Evolutionary conservation across 2,797 vertebrate genomes (phyloP), one percentile per base, ranked within the genome.

Genomic region (Morelia viridis): DNA sequence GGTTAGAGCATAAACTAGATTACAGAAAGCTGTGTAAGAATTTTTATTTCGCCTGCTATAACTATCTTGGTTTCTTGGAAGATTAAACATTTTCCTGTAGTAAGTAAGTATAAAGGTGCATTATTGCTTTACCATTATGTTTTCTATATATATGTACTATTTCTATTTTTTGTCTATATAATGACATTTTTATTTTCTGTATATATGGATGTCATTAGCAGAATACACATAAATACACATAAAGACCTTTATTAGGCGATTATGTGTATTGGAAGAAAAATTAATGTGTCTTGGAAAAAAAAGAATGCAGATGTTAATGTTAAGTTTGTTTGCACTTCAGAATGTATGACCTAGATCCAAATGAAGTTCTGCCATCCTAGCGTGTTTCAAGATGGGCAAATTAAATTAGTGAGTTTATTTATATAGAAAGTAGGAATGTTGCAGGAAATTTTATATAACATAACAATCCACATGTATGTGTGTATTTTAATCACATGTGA

Each of bases 1-100:
- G 1, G n/a, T 80, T 95, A 92, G 93, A 65, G 86, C 58, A 84
- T 92, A 84, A 93, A 84, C 92, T 89, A 92, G 91, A 94, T 90
- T 57, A 88, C 60, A 71, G 31, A 89, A 92, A 71, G 90, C 35
- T 61, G 46, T 91, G 93, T 91, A 90, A 58, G 88, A 90, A 95
- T 92, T 91, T 93, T 71, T 6, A 68, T 60, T 87, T 64, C 80
- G 89, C 28, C 65, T 93, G 9, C 60, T 65, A 22, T 90, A 92
- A 91, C 58, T 61, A 50, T 53, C 41, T 68, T 85, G 9, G 57
- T 94, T 94, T 93, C 61, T 76, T 94, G 60, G 35, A 31, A 92
- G 57, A 56, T n/a, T n/a, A 50, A 91, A 41, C 26, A 80, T 64
- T 89, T 80, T 12, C 65, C 84, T 83, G 24, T 50, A 60, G 58